Conservation (phyloP, 2,113 vertebrate species). For the Cyrtonyx montezumae region DNA sequence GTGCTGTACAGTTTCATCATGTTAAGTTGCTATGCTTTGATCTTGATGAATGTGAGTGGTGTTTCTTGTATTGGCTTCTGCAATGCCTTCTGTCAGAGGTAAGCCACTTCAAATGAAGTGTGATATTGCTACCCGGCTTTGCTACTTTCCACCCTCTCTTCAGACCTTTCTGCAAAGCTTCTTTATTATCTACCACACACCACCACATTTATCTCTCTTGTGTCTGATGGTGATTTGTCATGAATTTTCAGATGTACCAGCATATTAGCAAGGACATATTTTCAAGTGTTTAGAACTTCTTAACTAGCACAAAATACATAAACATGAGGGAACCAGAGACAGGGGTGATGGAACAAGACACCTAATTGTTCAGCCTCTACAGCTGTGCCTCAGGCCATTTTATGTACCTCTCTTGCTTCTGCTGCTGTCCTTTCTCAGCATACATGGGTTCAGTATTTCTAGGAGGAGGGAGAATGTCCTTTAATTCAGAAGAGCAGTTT, state of each 20-base stretch:
- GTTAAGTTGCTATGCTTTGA: neutral
- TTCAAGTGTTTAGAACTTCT: neutral
- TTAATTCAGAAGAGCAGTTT: neutral
- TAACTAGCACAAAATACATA: neutral
- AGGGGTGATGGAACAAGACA: accelerated
- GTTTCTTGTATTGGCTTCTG: neutral
- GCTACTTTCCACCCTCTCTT: neutral
- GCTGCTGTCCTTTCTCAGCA: neutral
- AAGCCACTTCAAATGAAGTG: neutral
- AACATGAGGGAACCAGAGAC: neutral
- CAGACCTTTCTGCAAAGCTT: neutral
- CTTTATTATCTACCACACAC: neutral
- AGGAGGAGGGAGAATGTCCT: accelerated
- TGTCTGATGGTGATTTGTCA: neutral
- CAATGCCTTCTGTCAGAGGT: neutral
- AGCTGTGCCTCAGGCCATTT: neutral
- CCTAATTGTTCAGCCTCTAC: neutral
- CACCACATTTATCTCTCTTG: neutral
- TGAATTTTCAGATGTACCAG: neutral
- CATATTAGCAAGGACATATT: neutral
- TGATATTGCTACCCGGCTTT: neutral
- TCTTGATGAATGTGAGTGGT: neutral
- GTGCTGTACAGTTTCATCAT: neutral
- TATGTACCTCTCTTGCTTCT: neutral
- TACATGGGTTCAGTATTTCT: neutral